Percentiles rank a stretch among this genome's conserved stretches.
phyloP scores from a whole-genome alignment of 2,888 invertebrate species.

The Mesorhabditis sp. region DNA sequence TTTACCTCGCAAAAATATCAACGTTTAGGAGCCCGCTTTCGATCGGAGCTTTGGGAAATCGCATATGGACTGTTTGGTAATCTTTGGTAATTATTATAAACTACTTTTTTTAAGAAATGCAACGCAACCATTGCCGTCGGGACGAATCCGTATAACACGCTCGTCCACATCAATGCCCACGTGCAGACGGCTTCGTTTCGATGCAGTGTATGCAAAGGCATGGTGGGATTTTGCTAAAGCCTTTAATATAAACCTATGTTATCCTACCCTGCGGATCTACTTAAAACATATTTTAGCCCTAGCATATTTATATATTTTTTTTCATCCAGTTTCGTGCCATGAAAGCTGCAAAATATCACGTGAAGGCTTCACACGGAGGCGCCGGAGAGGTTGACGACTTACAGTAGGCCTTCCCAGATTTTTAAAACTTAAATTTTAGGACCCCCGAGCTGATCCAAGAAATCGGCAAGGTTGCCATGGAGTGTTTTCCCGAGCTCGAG shows the following conservation, averaged over 20 bases:
- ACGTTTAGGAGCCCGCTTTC: too few relatives aligned
- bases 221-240: background rate
- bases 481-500: background rate
- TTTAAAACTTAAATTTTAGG: background rate
- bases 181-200: background rate
- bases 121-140: background rate
- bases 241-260: background rate
- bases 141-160: conserved; percentile 1
- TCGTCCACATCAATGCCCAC: conserved; percentile 4
- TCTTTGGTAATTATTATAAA: background rate
- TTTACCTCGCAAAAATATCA: too few relatives aligned
- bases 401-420: background rate
- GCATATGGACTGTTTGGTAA: too few relatives aligned
- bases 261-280: background rate
- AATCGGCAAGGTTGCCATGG: conserved; percentile 1
- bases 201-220: background rate
- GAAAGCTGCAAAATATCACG: background rate
- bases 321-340: background rate
- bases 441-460: background rate
- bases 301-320: too few relatives aligned
- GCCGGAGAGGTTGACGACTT: background rate
- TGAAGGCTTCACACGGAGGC: background rate
- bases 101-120: background rate
- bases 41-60: too few relatives aligned
- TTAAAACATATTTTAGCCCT: too few relatives aligned